These are phyloP conservation scores for Galbula dea DNA, from an alignment of 2,113 vertebrate species.

Conservation along the genomic window DNA sequence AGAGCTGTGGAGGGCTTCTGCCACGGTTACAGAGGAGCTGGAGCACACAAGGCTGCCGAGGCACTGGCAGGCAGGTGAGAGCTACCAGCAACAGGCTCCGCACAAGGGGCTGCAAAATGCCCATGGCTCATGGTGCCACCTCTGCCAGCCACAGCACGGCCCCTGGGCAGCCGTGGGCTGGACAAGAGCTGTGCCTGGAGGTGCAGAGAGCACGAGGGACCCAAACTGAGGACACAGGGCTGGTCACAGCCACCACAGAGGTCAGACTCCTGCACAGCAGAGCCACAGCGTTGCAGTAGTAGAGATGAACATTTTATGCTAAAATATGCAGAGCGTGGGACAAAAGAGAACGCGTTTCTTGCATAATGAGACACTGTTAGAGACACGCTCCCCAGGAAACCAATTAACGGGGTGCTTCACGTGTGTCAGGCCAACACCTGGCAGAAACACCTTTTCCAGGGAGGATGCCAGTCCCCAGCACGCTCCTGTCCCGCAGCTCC, in stretches of 20 bases:
- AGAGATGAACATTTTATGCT: neutral
- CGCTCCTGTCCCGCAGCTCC: neutral
- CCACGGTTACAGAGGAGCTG: rapidly evolving
- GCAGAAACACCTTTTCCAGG: neutral
- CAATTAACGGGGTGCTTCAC: neutral
- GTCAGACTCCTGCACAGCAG: rapidly evolving
- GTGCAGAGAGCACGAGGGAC: rapidly evolving
- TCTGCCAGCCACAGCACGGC: neutral
- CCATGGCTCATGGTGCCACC: rapidly evolving
- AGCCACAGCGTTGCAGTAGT: neutral
- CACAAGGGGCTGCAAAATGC: neutral
- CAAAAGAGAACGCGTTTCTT: neutral
- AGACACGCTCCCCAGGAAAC: slow-evolving; percentile 44
- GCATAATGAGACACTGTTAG: neutral
- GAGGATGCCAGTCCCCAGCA: neutral
- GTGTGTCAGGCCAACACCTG: neutral
- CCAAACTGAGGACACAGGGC: rapidly evolving
- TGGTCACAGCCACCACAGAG: neutral
- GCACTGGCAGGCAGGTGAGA: rapidly evolving
- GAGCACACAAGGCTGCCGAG: rapidly evolving
- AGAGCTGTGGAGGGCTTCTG: neutral
- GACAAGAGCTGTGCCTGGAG: neutral
- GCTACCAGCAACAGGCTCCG: too few species aligned
- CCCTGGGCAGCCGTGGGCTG: rapidly evolving
- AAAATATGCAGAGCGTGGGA: slow-evolving; percentile 29